Percentiles rank a stretch among this genome's conserved stretches.
Conservation (phyloP, 2,113 vertebrate genomes). For the Xenopus borealis region DNA sequence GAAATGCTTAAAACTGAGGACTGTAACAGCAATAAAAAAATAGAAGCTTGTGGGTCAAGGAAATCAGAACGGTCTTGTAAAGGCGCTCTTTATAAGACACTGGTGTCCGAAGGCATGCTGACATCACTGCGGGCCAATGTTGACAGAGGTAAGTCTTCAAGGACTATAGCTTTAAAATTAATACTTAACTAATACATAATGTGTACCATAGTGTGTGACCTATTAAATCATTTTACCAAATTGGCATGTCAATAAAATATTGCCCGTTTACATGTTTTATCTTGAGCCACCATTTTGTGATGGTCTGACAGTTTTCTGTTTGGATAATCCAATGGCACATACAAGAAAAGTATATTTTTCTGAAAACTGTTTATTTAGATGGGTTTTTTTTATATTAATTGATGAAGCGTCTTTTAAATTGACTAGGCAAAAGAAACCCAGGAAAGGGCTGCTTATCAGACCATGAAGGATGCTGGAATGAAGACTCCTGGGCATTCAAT, state of each 20-base stretch:
- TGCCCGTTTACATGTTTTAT: too few species aligned
- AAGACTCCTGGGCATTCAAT: constrained; percentile 84
- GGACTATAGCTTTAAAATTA: not conserved
- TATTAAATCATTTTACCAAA: too few species aligned
- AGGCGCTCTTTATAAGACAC: constrained; percentile 97
- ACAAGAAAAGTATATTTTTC: too few species aligned
- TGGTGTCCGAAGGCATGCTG: constrained; percentile 98
- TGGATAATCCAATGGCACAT: too few species aligned
- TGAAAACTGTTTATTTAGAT: too few species aligned
- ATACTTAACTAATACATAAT: not conserved
- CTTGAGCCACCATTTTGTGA: too few species aligned
- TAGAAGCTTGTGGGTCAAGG: constrained; percentile 84
- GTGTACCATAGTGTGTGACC: not conserved
- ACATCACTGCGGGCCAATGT: constrained; percentile 95
- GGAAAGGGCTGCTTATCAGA: constrained; percentile 86
- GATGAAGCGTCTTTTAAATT: constrained; percentile 41
- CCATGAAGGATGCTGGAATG: constrained; percentile 90
- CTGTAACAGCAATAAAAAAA: constrained; percentile 73
- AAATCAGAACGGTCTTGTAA: constrained; percentile 97
- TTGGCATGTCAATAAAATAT: too few species aligned
- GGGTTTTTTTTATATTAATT: too few species aligned
- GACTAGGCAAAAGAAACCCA: constrained; percentile 88
- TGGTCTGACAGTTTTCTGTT: too few species aligned
- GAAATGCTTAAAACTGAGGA: constrained; percentile 67
- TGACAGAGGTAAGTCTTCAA: constrained; percentile 80